Evolutionary conservation across 2,888 invertebrate species (phyloP), one percentile per base, ranked within the genome.

Genomic region (Tryphoninae sp.): DNA sequence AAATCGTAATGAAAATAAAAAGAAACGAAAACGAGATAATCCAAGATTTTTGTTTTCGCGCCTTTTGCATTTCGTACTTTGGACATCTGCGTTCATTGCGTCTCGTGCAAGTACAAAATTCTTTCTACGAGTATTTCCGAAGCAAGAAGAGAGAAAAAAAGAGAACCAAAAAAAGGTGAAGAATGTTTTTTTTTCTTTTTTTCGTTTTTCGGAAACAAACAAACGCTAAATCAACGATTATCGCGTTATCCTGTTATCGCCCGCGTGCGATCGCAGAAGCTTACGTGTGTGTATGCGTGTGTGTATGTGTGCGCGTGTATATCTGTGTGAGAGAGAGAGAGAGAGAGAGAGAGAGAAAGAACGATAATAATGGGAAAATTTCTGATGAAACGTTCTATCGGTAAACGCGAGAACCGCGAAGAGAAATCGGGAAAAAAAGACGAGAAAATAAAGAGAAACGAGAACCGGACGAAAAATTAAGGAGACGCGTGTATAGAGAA

Each of bases 91-190:
- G 83, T 87, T 87, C 84, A 84, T 88, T 85, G 87, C 89, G 88
- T 87, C 86, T 86, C 84, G 86, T 87, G 87, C 77, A 84, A 90
- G 89, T 89, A 89, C 89, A 89, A 89, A 89, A 89, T 89, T 89
- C 80, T 89, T 90, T 89, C 84, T 83, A 88, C 83, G 51, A 81
- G 72, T 81, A 80, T 85, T 86, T 89, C 26, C 19, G 45, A 55
- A 59, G 19, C 23, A 78, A 67, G 51, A 51, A 22, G 11, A 51
- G 16, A 53, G 58, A 62, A 65, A 62, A 26, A 22, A 65, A 53
- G 16, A 23, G 19, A 19, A 72, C 73, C 16, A 11, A 19, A 42
- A 75, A 65, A 64, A 19, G 23, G 23, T 22, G 0, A 33, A 68
- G 13, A 45, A 33, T 49, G 61, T 33, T 42, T 58, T 45, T 6